phyloP scores from a whole-genome alignment of 2,797 vertebrate genomes.

The Melanotaenia boesemani region DNA sequence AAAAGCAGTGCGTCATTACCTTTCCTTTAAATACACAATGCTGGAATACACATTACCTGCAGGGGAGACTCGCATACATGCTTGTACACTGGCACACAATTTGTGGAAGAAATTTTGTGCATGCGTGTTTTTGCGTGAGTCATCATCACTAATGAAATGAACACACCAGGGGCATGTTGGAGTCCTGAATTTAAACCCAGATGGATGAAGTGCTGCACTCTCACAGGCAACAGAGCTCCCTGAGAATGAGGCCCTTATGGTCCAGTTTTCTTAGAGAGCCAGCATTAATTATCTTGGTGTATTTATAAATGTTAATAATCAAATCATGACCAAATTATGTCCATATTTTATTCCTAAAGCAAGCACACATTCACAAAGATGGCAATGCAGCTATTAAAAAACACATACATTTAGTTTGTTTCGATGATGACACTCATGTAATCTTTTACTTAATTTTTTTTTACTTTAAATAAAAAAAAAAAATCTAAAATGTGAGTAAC shows the following conservation, averaged over 20 bases:
- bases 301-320: slow-evolving; percentile 8
- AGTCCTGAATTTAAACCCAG: slow-evolving; percentile 21
- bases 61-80: slow-evolving; percentile 9
- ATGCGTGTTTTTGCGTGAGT: slow-evolving; percentile 41
- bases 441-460: background rate
- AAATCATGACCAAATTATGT: slow-evolving; percentile 2
- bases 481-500: too few relatives aligned
- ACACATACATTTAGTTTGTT: background rate
- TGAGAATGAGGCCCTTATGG: slow-evolving; percentile 11
- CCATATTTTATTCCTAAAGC: background rate
- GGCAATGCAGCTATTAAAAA: background rate
- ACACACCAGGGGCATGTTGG: slow-evolving; percentile 28
- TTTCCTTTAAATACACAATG: slow-evolving; percentile 30
- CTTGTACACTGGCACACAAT: background rate
- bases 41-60: slow-evolving; percentile 27
- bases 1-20: slow-evolving; percentile 25
- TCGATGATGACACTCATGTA: background rate
- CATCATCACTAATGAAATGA: slow-evolving; percentile 55
- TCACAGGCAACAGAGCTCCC: background rate
- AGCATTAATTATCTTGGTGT: slow-evolving; percentile 20
- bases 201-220: slow-evolving; percentile 17
- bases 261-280: background rate
- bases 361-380: background rate
- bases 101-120: slow-evolving; percentile 21
- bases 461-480: too few relatives aligned